Evolutionary conservation across 1,140 invertebrate species (phyloP).

Genomic region (Aphaenogaster rudis): DNA sequence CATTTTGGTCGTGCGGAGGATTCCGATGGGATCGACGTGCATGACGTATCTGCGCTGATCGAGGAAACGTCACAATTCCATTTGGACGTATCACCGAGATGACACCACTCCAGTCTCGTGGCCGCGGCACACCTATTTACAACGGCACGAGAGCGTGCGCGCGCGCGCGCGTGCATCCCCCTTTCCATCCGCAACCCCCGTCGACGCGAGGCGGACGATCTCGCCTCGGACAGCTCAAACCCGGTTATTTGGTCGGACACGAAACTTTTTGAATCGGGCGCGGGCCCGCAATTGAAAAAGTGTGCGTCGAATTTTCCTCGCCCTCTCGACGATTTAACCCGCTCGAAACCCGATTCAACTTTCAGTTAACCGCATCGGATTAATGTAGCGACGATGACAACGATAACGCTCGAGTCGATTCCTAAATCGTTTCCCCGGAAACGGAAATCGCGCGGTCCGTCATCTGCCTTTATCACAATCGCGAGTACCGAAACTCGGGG

Average conservation of each 20-base stretch:
- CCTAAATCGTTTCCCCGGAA: constrained; percentile 13
- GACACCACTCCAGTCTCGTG: constrained; percentile 56
- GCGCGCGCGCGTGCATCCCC: not conserved
- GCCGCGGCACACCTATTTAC: constrained; percentile 59
- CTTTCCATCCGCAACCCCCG: not conserved
- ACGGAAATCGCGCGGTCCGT: constrained; percentile 6
- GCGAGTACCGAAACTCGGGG: not conserved
- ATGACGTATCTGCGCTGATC: constrained; percentile 57
- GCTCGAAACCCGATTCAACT: constrained; percentile 17
- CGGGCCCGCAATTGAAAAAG: constrained; percentile 38
- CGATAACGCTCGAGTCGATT: not conserved
- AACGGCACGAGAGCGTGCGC: constrained; percentile 17
- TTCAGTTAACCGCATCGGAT: constrained; percentile 21
- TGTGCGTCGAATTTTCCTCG: not conserved
- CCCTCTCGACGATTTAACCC: constrained; percentile 25
- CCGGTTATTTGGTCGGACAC: constrained; percentile 45
- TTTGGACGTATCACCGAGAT: constrained; percentile 62
- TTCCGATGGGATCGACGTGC: constrained; percentile 51
- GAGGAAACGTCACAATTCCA: constrained; percentile 62
- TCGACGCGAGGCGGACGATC: not conserved
- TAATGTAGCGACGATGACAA: not conserved
- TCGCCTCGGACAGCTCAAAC: constrained; percentile 49
- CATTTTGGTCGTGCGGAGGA: constrained; percentile 69
- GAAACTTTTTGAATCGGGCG: constrained; percentile 56
- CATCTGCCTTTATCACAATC: constrained; percentile 39